A percentile compares a stretch with the other conserved stretches of the same genome.
Evolutionary conservation across 2,797 vertebrate genomes (phyloP).

Genomic region (Melopsittacus undulatus): DNA sequence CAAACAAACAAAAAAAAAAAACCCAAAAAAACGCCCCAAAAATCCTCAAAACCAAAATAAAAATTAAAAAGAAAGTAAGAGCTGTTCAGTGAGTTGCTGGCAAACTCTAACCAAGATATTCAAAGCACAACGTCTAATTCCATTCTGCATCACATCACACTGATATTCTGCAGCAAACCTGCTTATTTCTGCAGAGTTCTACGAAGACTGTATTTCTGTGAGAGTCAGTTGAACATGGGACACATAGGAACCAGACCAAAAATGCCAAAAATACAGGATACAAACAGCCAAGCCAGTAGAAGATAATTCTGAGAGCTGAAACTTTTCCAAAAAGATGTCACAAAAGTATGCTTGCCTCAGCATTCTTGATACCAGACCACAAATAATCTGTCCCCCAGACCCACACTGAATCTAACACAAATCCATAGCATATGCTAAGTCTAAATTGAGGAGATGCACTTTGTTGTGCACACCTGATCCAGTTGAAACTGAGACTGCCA

Average conservation of each 20-base stretch:
- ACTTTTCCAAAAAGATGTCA: not conserved
- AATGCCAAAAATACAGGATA: not conserved
- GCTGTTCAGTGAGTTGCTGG: not conserved
- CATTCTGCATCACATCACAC: not conserved
- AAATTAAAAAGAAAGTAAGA: not conserved
- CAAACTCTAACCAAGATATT: not conserved
- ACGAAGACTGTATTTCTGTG: not conserved
- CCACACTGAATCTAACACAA: not conserved
- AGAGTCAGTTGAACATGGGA: not conserved
- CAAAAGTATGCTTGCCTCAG: not conserved
- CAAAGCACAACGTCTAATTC: not conserved
- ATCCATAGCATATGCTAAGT: not conserved
- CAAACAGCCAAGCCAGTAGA: not conserved
- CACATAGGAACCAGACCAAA: not conserved
- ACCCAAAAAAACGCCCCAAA: not conserved
- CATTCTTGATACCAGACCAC: not conserved
- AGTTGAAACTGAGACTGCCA: not conserved
- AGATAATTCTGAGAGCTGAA: not conserved
- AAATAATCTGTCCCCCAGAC: not conserved
- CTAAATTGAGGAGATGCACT: not conserved
- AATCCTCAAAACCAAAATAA: not conserved
- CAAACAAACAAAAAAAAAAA: not conserved
- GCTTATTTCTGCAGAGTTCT: not conserved
- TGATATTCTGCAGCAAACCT: not conserved
- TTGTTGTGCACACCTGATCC: not conserved